Conservation (phyloP, 2,113 vertebrate genomes). For the Scalopus aquaticus region DNA sequence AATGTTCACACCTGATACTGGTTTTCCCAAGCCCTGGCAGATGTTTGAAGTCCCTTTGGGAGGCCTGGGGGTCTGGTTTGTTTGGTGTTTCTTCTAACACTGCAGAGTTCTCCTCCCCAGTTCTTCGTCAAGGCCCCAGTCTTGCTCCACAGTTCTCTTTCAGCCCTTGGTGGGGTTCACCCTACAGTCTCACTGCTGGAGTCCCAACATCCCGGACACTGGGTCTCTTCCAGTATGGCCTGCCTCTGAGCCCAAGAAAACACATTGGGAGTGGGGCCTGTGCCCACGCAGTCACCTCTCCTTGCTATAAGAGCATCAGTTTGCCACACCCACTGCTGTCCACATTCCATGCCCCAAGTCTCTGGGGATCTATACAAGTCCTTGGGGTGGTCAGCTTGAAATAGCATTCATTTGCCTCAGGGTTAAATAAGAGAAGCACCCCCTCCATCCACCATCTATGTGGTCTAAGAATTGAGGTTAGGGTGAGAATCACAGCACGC, state of each 20-base stretch:
- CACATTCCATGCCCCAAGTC: not conserved
- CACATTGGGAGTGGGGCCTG: not conserved
- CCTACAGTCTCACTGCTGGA: not conserved
- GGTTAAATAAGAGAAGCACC: not conserved
- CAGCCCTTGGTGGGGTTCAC: not conserved
- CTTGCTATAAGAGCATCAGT: not conserved
- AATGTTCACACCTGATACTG: not conserved
- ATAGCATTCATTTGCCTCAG: no score
- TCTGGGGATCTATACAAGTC: not conserved
- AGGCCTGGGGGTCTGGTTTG: not conserved
- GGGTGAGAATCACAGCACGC: not conserved
- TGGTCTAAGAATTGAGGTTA: no score
- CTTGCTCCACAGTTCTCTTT: not conserved
- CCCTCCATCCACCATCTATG: fast-evolving
- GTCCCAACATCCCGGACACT: no score
- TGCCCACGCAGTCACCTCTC: not conserved
- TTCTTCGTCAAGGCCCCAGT: not conserved
- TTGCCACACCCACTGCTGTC: not conserved
- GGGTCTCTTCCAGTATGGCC: not conserved
- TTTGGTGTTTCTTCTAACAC: not conserved
- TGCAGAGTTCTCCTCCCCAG: not conserved
- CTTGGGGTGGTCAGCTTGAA: not conserved
- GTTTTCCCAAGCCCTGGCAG: not conserved
- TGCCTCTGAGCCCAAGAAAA: not conserved
- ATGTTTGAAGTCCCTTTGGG: not conserved